Conservation (phyloP, 2,113 vertebrate species). For the Sander vitreus region DNA sequence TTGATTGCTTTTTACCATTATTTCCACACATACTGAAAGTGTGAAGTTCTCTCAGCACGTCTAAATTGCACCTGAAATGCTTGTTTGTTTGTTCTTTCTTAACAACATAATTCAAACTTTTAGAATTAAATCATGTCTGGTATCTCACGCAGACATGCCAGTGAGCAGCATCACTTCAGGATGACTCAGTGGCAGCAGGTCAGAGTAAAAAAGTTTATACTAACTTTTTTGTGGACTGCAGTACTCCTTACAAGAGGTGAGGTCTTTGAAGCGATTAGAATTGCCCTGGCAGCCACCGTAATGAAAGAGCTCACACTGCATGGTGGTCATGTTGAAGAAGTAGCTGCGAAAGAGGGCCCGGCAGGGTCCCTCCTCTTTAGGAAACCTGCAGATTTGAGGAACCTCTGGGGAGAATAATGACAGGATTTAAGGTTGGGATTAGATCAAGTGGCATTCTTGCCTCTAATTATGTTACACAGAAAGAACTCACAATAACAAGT, state of each 20-base stretch:
- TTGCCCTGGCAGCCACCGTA: constrained; percentile 87
- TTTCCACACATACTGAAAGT: neutral
- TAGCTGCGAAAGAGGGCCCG: constrained; percentile 77
- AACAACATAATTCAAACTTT: neutral
- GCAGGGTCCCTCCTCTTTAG: constrained; percentile 82
- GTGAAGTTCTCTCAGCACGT: neutral
- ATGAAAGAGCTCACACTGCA: constrained; percentile 89
- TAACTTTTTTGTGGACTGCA: constrained; percentile 89
- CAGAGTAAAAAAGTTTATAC: constrained; percentile 11
- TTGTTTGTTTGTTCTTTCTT: neutral
- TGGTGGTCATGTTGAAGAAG: constrained; percentile 91
- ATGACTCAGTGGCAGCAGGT: neutral
- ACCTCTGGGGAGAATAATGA: constrained; percentile 83
- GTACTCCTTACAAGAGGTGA: constrained; percentile 84
- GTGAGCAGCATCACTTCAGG: neutral
- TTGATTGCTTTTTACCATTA: neutral
- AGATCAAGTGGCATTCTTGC: neutral
- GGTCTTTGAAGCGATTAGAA: constrained; percentile 86
- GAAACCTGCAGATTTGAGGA: constrained; percentile 88
- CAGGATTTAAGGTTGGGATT: neutral
- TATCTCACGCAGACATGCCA: neutral
- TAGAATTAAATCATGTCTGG: neutral
- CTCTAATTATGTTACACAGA: neutral
- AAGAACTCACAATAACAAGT: neutral
- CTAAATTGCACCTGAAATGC: neutral